phyloP scores from a whole-genome alignment of 2,113 vertebrate species.

The Istiophorus platypterus region DNA sequence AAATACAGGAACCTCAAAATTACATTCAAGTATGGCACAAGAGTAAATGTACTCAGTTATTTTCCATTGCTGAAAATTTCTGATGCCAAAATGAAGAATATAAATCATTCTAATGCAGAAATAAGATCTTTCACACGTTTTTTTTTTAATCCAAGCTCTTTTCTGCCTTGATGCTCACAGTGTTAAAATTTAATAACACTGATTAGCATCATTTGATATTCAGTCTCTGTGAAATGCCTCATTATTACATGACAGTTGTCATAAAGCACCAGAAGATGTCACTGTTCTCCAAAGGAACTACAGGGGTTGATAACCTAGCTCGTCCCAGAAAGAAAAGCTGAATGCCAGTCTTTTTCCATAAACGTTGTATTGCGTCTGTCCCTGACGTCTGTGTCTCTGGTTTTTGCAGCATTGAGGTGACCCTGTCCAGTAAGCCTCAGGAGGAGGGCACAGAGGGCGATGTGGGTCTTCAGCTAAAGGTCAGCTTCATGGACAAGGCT shows the following conservation, averaged over 20 bases:
- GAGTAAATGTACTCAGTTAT: background rate
- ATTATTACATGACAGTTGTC: conserved; percentile 1
- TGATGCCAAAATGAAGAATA: background rate
- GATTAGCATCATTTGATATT: background rate
- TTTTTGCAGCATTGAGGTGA: conserved; percentile 87
- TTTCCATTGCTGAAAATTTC: background rate
- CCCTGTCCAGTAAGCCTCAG: conserved; percentile 84
- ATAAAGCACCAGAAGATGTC: conserved; percentile 60
- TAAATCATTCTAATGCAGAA: background rate
- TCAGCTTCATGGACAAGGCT: conserved; percentile 89
- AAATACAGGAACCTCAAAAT: background rate
- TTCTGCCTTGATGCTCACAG: background rate
- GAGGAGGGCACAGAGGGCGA: conserved; percentile 84
- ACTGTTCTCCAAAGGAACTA: conserved; percentile 15
- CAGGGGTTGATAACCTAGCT: background rate
- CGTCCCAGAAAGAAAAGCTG: background rate
- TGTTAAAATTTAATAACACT: background rate
- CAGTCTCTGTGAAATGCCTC: background rate
- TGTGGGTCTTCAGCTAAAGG: conserved; percentile 87
- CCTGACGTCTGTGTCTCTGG: conserved; percentile 7
- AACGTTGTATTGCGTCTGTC: background rate
- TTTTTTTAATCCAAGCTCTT: background rate
- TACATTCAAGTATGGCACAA: background rate
- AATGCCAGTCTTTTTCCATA: background rate
- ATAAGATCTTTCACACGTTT: background rate